Conservation (phyloP, 2,888 invertebrate genomes). For the Aproaerema taeniolella region DNA sequence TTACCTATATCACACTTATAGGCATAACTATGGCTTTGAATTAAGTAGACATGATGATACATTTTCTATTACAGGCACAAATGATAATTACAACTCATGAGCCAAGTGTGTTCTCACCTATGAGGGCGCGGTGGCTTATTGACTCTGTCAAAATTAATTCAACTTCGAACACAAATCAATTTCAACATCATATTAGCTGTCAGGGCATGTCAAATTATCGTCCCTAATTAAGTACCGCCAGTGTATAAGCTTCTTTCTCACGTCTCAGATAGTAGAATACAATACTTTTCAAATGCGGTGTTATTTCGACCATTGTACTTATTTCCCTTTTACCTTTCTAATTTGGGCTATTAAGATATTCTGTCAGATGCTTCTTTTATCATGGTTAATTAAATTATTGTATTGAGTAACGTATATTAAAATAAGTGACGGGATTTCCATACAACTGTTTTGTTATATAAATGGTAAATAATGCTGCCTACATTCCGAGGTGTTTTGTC, state of each 20-base stretch:
- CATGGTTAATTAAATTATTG: too few species aligned
- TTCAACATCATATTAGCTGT: slow-evolving; percentile 71
- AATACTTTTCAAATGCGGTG: slow-evolving; percentile 37
- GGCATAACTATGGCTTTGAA: background rate
- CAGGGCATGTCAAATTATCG: slow-evolving; percentile 68
- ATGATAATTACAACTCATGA: slow-evolving; percentile 9
- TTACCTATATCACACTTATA: too few species aligned
- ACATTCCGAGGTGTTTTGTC: too few species aligned
- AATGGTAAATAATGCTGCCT: too few species aligned
- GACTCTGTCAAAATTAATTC: slow-evolving; percentile 74
- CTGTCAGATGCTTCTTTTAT: too few species aligned
- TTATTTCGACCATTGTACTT: slow-evolving; percentile 30
- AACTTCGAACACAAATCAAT: slow-evolving; percentile 75
- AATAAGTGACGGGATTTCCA: too few species aligned
- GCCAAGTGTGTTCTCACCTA: slow-evolving; percentile 26
- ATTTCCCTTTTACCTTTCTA: slow-evolving; percentile 15
- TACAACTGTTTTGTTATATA: too few species aligned
- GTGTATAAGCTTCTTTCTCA: slow-evolving; percentile 56
- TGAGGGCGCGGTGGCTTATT: slow-evolving; percentile 68
- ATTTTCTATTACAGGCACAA: slow-evolving; percentile 9
- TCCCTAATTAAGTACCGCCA: slow-evolving; percentile 66
- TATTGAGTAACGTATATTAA: too few species aligned
- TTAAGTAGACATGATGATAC: slow-evolving; percentile 7
- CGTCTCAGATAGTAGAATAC: too few species aligned
- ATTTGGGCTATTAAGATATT: background rate